phyloP scores from a whole-genome alignment of 2,113 vertebrate species.

The Etheostoma cragini region DNA sequence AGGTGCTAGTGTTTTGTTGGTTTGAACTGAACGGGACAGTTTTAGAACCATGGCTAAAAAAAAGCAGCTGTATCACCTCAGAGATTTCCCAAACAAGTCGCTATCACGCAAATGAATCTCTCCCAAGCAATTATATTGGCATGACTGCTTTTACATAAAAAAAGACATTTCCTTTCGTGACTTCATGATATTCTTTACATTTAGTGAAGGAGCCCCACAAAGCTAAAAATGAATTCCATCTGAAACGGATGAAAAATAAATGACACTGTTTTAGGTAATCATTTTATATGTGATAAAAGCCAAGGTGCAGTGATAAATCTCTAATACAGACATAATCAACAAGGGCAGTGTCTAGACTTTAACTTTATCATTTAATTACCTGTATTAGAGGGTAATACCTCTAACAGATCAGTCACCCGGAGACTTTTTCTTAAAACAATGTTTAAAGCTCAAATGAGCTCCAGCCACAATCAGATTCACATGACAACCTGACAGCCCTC shows the following conservation, averaged over 20 bases:
- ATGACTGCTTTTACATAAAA: slow-evolving; percentile 17
- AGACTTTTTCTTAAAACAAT: neutral
- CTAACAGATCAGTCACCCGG: neutral
- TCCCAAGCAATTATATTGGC: slow-evolving; percentile 27
- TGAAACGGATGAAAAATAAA: slow-evolving; percentile 5
- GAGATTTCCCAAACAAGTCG: slow-evolving; percentile 10
- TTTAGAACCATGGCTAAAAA: slow-evolving; percentile 16
- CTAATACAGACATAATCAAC: neutral
- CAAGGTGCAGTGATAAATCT: neutral
- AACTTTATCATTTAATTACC: neutral
- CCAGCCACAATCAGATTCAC: neutral
- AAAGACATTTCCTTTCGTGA: neutral
- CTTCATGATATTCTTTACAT: neutral
- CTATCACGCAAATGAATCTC: slow-evolving; percentile 6
- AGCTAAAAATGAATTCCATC: slow-evolving; percentile 5
- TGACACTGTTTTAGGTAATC: neutral
- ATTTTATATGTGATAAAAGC: neutral
- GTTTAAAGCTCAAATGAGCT: slow-evolving; percentile 11
- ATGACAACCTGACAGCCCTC: slow-evolving; percentile 8
- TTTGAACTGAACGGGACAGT: no score
- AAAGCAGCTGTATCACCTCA: neutral
- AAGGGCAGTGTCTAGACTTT: neutral
- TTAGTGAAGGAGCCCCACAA: neutral
- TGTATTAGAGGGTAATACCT: neutral
- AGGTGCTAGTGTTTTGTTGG: neutral